These are phyloP conservation scores for Zelostemma sp. DNA, from an alignment of 1,140 invertebrate genomes.

Conservation along the genomic window DNA sequence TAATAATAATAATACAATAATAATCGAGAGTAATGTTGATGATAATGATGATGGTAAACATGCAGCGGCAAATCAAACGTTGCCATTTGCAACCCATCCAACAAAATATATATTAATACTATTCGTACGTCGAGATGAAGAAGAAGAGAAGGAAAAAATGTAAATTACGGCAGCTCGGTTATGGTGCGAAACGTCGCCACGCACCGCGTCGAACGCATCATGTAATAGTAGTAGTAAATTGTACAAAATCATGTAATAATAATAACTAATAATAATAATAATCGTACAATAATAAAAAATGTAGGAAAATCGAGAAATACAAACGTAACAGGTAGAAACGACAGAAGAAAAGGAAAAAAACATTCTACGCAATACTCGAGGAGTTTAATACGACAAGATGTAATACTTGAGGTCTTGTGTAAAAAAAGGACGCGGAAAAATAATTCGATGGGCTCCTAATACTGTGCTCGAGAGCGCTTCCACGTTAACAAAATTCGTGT, in stretches of 20 bases:
- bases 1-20: constrained; percentile 55
- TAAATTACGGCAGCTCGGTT: too few relatives aligned
- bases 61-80: constrained; percentile 54
- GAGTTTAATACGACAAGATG: constrained; percentile 39
- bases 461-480: constrained; percentile 47
- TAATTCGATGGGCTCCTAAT: constrained; percentile 37
- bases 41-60: constrained; percentile 61
- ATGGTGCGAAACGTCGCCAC: background rate
- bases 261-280: constrained; percentile 35
- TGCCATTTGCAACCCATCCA: constrained; percentile 54
- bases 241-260: constrained; percentile 33
- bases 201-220: constrained; percentile 20
- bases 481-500: constrained; percentile 17
- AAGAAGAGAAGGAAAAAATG: too few relatives aligned
- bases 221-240: constrained; percentile 35
- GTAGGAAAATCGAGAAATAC: constrained; percentile 45
- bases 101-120: constrained; percentile 70
- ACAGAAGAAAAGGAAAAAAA: constrained; percentile 45
- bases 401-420: constrained; percentile 40
- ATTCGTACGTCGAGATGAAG: constrained; percentile 46
- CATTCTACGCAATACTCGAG: constrained; percentile 50
- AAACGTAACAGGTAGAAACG: constrained; percentile 51
- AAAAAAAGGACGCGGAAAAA: constrained; percentile 13
- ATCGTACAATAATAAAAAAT: constrained; percentile 38
- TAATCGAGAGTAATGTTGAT: constrained; percentile 51